Base-by-base conservation (phyloP, 2,888 invertebrate genomes). In the Acleris cristana region DNA sequence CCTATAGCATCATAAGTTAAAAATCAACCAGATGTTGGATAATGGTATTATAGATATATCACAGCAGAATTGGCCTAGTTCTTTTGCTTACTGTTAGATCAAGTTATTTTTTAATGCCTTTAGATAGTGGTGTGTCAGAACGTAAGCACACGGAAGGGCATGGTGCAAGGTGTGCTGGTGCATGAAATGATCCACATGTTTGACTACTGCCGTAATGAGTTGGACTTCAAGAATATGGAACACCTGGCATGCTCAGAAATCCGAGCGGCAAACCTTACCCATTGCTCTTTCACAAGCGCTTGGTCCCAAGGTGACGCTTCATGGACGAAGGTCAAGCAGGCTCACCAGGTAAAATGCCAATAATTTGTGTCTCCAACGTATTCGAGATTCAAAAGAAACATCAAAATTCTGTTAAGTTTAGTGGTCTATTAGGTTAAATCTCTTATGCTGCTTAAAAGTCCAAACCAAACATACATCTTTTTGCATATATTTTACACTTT, bases 131-230 rank as follows among this genome's bases (percentile, higher is more conserved):
- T 99, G 2, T 99, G 99, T 77, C 97, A 98, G 82, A 99, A 99
- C 86, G 96, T 95, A 65, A 96, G 96, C 0, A 94, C 87, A 21
- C 93, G 91, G 30, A 93, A 95, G 80, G 95, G 95, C 14, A 93
- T 95, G 84, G 95, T 97, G 0, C 96, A 96, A 82, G 96, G 96
- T 23, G 96, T 98, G 0, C 83, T 99, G 52, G 95, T 96, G 0
- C 99, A 99, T 79, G 99, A 99, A 88, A 95, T 99, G 94, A 96
- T 99, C 56, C 99, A 99, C 84, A 98, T 99, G 97, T 99, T 98
- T 81, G 99, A 99, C 86, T 97, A 95, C 82, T 99, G 99, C 83
- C 94, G 96, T 53, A 97, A 98, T 73, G 95, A 99, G 56, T 83
- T 98, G 65, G 96, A 99, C 87, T 97, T 98, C 77, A 96, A 95